Percentiles rank a stretch among this genome's conserved stretches.
Conservation (phyloP, 2,113 vertebrate genomes). For the Atrichornis clamosus region DNA sequence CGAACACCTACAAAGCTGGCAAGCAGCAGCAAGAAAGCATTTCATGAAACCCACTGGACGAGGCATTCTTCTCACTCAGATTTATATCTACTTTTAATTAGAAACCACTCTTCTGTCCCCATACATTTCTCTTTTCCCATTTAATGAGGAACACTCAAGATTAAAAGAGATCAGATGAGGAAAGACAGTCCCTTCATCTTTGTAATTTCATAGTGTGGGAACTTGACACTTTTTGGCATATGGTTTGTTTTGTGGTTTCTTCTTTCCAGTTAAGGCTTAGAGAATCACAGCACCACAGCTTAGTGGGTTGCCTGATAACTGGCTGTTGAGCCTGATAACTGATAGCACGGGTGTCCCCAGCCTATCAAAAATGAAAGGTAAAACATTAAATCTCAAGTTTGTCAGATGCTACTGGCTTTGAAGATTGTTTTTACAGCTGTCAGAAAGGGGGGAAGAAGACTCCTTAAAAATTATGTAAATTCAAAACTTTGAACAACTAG, state of each 20-base stretch:
- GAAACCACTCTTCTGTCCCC: neutral
- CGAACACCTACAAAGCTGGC: neutral
- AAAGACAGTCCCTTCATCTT: neutral
- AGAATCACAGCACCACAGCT: neutral
- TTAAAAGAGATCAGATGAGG: neutral
- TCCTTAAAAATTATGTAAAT: neutral
- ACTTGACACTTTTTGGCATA: neutral
- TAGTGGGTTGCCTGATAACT: neutral
- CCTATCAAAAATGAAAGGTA: neutral
- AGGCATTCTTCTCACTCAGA: neutral
- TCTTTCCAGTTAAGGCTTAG: neutral
- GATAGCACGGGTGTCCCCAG: neutral
- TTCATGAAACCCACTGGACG: rapidly evolving
- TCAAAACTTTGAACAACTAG: neutral
- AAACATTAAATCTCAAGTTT: neutral
- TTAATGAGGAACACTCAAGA: neutral
- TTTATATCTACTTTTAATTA: neutral
- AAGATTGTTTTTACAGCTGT: neutral
- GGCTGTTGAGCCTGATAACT: neutral
- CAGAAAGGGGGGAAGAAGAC: neutral
- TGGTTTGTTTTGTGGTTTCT: neutral
- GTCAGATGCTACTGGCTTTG: neutral
- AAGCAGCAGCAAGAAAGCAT: neutral
- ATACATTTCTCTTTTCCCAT: neutral
- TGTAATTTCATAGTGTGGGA: neutral